A percentile compares a stretch with the other conserved stretches of the same genome.
These are phyloP conservation scores for Coccyzus lansbergi DNA, from an alignment of 2,797 vertebrate species.

Conservation along the genomic window DNA sequence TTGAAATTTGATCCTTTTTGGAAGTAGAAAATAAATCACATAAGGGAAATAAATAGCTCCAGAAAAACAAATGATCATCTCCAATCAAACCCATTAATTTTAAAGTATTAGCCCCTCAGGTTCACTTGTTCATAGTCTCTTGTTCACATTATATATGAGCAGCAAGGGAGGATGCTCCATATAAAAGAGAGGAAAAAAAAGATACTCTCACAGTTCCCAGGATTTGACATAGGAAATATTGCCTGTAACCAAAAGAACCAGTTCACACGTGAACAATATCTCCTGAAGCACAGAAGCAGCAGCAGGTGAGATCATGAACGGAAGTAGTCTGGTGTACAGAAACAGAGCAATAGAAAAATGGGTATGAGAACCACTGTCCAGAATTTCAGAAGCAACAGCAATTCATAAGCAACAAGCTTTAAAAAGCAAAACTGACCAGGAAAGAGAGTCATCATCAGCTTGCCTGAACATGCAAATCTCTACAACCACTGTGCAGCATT, in stretches of 20 bases:
- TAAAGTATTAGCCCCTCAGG: neutral
- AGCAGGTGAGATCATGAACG: neutral
- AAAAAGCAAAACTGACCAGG: neutral
- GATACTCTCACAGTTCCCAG: neutral
- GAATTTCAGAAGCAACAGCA: neutral
- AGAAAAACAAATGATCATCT: neutral
- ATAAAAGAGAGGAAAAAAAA: neutral
- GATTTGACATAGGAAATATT: neutral
- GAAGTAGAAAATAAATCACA: neutral
- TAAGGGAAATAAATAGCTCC: neutral
- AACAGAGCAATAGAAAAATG: neutral
- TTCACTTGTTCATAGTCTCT: neutral
- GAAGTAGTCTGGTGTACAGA: conserved; percentile 2
- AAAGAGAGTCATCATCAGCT: neutral
- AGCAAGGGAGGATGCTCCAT: neutral
- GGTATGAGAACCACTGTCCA: neutral
- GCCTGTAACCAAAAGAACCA: conserved; percentile 18
- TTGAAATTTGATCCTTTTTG: neutral
- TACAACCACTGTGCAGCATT: neutral
- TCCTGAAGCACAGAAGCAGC: neutral
- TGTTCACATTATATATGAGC: neutral
- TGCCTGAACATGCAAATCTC: neutral
- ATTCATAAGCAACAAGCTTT: neutral
- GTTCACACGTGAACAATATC: neutral
- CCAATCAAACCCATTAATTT: neutral